Percentiles rank a stretch among this genome's conserved stretches.
Conservation (phyloP, 2,113 vertebrate species). For the Anhinga anhinga region DNA sequence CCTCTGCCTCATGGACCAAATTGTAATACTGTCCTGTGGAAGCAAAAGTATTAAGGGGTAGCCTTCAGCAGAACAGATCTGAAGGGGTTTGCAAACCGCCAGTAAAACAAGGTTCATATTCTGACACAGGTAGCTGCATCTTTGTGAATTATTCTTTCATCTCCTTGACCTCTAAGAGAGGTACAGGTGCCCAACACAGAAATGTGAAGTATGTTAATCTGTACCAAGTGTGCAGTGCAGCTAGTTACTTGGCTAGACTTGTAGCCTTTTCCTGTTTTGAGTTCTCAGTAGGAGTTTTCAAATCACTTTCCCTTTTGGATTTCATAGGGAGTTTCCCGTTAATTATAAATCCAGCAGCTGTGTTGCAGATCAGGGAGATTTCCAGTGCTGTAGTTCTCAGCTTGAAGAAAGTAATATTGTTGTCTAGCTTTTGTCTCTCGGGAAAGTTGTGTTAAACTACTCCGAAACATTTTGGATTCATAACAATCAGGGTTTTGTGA, state of each 20-base stretch:
- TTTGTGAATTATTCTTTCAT: background rate
- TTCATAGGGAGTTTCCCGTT: background rate
- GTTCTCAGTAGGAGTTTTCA: background rate
- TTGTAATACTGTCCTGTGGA: background rate
- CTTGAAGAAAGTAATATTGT: background rate
- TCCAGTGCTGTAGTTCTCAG: background rate
- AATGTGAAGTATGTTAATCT: background rate
- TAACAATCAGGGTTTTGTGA: background rate
- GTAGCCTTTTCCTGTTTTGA: background rate
- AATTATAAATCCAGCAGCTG: background rate
- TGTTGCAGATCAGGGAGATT: background rate
- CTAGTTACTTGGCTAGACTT: background rate
- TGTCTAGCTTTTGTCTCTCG: background rate
- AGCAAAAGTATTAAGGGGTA: background rate
- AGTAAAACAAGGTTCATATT: background rate
- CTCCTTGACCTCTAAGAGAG: background rate
- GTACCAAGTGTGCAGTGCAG: background rate
- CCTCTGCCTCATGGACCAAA: background rate
- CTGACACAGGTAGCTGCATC: background rate
- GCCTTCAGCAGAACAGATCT: background rate
- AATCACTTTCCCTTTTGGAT: conserved; percentile 15
- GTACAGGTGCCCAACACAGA: background rate
- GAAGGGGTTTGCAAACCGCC: background rate
- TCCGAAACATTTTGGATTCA: background rate
- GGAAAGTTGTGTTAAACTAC: background rate